These are phyloP conservation scores for Labeo calbasu DNA, from an alignment of 2,797 vertebrate genomes.

Conservation along the genomic window DNA sequence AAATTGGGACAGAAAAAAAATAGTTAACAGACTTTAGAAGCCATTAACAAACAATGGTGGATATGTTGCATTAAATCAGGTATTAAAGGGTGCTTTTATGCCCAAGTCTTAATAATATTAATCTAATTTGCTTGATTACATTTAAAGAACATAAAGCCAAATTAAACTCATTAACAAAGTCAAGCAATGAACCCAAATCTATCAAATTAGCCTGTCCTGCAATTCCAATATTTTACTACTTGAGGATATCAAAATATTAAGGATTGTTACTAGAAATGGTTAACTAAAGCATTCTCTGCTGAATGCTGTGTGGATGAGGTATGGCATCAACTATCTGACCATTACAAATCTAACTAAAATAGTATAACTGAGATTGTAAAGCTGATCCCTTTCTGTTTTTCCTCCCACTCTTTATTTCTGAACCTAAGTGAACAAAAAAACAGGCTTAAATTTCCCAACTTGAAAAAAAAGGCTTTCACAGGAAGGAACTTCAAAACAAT, in stretches of 20 bases:
- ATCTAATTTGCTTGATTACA: background rate
- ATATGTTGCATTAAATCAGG: background rate
- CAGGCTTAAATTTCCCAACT: background rate
- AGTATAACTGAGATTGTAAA: background rate
- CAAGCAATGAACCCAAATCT: background rate
- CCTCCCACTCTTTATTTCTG: background rate
- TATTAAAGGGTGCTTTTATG: background rate
- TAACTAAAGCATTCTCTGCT: background rate
- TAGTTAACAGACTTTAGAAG: background rate
- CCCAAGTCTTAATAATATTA: background rate
- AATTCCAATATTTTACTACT: background rate
- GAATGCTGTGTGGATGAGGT: background rate
- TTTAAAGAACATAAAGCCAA: background rate
- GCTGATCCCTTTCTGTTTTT: constrained; percentile 5
- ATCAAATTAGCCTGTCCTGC: background rate
- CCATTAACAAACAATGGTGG: background rate
- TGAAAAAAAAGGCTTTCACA: constrained; percentile 28
- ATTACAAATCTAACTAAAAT: background rate
- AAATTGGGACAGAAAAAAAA: constrained; percentile 7
- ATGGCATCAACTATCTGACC: background rate
- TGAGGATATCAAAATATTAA: background rate
- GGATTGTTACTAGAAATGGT: background rate
- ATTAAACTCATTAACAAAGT: background rate
- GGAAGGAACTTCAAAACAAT: constrained; percentile 33
- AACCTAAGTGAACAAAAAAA: constrained; percentile 8